A percentile compares a stretch with the other conserved stretches of the same genome.
Evolutionary conservation across 1,140 invertebrate genomes (phyloP).

Genomic region (Antheraea pernyi): DNA sequence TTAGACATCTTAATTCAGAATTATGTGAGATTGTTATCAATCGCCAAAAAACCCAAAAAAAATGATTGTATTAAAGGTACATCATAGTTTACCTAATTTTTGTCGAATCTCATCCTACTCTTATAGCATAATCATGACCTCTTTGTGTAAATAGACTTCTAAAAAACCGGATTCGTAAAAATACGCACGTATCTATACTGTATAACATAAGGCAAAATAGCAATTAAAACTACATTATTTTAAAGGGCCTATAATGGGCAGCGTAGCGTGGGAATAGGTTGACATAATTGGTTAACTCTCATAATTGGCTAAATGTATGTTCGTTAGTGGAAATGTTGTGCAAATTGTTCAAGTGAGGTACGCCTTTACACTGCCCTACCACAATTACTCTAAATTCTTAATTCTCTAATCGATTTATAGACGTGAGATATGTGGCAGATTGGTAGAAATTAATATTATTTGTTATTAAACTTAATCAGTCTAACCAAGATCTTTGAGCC

Average conservation of each 20-base stretch:
- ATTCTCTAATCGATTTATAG: not conserved
- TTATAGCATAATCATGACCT: too few species aligned
- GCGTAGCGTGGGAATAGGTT: not conserved
- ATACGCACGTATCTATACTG: not conserved
- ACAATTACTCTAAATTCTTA: not conserved
- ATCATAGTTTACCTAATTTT: too few species aligned
- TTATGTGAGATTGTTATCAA: too few species aligned
- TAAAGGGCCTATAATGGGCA: not conserved
- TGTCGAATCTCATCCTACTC: too few species aligned
- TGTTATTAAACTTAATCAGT: not conserved
- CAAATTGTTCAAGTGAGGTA: not conserved
- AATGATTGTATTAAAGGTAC: too few species aligned
- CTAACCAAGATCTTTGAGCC: not conserved
- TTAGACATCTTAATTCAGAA: too few species aligned
- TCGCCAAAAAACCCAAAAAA: too few species aligned
- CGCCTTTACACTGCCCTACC: not conserved
- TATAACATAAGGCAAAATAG: not conserved
- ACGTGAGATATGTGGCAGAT: not conserved
- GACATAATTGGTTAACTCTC: not conserved
- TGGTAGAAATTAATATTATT: not conserved
- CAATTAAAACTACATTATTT: not conserved
- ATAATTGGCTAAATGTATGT: constrained; percentile 3
- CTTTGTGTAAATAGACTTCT: not conserved
- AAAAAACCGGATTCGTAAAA: not conserved
- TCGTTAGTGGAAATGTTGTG: not conserved